A percentile compares a stretch with the other conserved stretches of the same genome.
phyloP scores from a whole-genome alignment of 2,113 vertebrate genomes.

The Dromiciops gliroides region DNA sequence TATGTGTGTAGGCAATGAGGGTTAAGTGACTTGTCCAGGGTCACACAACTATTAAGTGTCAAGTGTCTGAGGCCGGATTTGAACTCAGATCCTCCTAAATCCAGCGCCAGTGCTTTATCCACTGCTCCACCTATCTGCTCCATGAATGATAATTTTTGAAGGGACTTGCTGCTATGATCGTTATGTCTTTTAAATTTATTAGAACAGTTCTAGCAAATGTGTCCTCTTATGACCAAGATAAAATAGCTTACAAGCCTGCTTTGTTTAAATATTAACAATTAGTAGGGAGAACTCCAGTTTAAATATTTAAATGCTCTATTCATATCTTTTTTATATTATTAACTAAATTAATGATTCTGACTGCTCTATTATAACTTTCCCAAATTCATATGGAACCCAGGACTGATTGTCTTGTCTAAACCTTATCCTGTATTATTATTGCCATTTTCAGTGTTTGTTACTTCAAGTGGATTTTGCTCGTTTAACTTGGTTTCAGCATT shows the following conservation, averaged over 20 bases:
- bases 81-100: too few relatives aligned
- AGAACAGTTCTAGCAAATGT: neutral
- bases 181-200: neutral
- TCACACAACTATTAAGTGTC: too few relatives aligned
- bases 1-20: too few relatives aligned
- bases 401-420: neutral
- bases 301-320: neutral
- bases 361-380: neutral
- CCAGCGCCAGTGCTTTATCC: too few relatives aligned
- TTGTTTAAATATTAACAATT: neutral
- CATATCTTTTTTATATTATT: neutral
- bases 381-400: neutral
- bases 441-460: neutral
- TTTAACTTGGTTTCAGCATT: neutral
- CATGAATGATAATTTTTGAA: neutral
- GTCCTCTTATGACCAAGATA: neutral
- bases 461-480: conserved; percentile 22
- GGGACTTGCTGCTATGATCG: neutral
- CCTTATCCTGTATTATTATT: neutral
- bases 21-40: too few relatives aligned
- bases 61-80: too few relatives aligned
- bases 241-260: neutral
- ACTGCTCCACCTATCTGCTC: too few relatives aligned
- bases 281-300: neutral
- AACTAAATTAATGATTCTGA: neutral